These are phyloP conservation scores for Scrobipalpa atriplicella DNA, from an alignment of 2,888 invertebrate species.

Conservation along the genomic window DNA sequence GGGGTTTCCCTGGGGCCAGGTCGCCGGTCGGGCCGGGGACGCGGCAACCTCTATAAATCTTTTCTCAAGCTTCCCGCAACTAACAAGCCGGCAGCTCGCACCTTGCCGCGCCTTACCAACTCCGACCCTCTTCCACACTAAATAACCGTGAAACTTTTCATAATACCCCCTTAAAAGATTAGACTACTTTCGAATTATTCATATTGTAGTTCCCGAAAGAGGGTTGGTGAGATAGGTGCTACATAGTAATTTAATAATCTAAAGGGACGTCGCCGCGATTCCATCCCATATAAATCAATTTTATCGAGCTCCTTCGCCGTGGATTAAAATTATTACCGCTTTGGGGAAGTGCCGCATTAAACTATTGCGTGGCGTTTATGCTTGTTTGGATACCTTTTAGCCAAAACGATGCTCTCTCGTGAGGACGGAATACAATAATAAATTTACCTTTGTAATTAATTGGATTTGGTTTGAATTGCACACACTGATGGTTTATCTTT, in stretches of 20 bases:
- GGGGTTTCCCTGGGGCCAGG: slow-evolving; percentile 72
- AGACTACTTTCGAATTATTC: slow-evolving; percentile 71
- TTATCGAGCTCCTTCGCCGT: slow-evolving; percentile 59
- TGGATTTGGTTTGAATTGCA: background rate
- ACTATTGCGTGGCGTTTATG: slow-evolving; percentile 31
- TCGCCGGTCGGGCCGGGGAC: slow-evolving; percentile 65
- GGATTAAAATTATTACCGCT: slow-evolving; percentile 61
- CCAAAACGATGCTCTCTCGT: slow-evolving; percentile 15
- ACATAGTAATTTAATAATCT: slow-evolving; percentile 69
- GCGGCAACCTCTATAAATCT: slow-evolving; percentile 78
- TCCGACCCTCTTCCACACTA: slow-evolving; percentile 44
- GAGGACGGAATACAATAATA: slow-evolving; percentile 7
- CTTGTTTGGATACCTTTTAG: slow-evolving; percentile 26
- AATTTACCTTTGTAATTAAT: slow-evolving; percentile 11
- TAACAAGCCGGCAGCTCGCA: slow-evolving; percentile 67
- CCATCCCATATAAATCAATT: slow-evolving; percentile 67
- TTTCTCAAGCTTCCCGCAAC: slow-evolving; percentile 72
- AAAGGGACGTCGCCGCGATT: slow-evolving; percentile 58
- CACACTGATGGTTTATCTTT: background rate
- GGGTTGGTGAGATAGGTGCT: slow-evolving; percentile 53
- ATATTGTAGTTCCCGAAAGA: slow-evolving; percentile 52
- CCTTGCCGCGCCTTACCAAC: slow-evolving; percentile 35
- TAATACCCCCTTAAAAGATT: slow-evolving; percentile 71
- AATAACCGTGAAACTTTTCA: slow-evolving; percentile 72
- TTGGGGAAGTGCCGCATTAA: slow-evolving; percentile 44